Evolutionary conservation across 1,140 invertebrate genomes (phyloP).

Genomic region (Pseudomyrmex cubaensis): DNA sequence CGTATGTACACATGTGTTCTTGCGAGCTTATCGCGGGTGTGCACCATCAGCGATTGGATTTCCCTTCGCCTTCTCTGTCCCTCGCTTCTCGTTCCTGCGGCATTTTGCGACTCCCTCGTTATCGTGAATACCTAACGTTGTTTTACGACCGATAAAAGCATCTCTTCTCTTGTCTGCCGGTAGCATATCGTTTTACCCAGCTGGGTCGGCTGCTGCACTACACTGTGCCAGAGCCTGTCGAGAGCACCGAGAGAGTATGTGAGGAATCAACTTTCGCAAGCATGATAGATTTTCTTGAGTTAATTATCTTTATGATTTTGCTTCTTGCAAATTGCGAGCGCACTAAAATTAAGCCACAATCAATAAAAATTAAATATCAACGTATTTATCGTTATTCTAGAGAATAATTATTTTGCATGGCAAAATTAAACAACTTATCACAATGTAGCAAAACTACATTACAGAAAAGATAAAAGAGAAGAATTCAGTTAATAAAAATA

Average conservation of each 20-base stretch:
- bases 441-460: too few species aligned
- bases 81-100: not conserved
- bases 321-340: not conserved
- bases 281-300: constrained; percentile 3
- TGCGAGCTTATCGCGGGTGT: not conserved
- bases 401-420: constrained; percentile 10
- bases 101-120: constrained; percentile 54
- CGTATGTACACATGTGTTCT: not conserved
- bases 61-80: constrained; percentile 4
- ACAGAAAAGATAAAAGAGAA: too few species aligned
- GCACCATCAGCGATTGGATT: constrained; percentile 37
- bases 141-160: constrained; percentile 61
- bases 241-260: not conserved
- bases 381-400: not conserved
- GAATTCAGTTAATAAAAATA: too few species aligned
- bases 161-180: constrained; percentile 24
- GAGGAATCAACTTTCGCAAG: constrained; percentile 14
- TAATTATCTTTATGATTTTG: constrained; percentile 30
- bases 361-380: not conserved
- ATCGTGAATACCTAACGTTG: constrained; percentile 52
- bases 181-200: constrained; percentile 40
- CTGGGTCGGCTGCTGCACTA: constrained; percentile 23
- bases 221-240: not conserved
- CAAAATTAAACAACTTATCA: not conserved
- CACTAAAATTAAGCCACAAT: not conserved